Evolutionary conservation across 2,113 vertebrate genomes (phyloP).

Genomic region (Ibidorhyncha struthersii): DNA sequence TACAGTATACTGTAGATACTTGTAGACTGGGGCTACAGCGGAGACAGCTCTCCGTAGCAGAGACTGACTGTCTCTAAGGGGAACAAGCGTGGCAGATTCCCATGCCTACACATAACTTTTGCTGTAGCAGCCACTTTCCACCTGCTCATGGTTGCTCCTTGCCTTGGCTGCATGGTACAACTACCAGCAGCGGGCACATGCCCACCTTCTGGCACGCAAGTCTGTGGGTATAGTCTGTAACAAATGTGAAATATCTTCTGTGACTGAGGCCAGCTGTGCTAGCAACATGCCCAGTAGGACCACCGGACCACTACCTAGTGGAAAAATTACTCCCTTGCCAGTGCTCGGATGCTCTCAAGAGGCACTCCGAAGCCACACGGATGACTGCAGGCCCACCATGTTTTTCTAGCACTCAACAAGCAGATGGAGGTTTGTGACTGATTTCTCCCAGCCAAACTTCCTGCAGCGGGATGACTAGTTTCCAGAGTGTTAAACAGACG

Average conservation of each 20-base stretch:
- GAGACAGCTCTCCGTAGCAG: background rate
- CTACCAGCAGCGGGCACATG: background rate
- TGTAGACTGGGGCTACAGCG: background rate
- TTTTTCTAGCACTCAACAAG: background rate
- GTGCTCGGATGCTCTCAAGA: background rate
- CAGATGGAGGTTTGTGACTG: constrained; percentile 26
- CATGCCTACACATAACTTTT: background rate
- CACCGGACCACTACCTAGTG: background rate
- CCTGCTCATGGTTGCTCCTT: background rate
- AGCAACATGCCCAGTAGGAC: background rate
- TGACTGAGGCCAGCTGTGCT: background rate
- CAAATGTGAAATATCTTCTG: background rate
- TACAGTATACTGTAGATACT: background rate
- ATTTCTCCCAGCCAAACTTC: constrained; percentile 16
- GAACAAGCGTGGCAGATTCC: background rate
- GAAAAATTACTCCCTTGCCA: background rate
- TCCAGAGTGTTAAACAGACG: background rate
- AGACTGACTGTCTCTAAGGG: background rate
- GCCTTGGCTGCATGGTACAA: background rate
- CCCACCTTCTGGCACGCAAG: background rate
- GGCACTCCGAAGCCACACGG: fast-evolving
- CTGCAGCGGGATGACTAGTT: constrained; percentile 28
- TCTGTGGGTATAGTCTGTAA: background rate
- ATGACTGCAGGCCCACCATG: background rate
- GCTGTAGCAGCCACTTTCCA: background rate